Percentiles rank a stretch among this genome's conserved stretches.
Conservation (phyloP, 2,888 invertebrate genomes). For the Diabrotica balteata region DNA sequence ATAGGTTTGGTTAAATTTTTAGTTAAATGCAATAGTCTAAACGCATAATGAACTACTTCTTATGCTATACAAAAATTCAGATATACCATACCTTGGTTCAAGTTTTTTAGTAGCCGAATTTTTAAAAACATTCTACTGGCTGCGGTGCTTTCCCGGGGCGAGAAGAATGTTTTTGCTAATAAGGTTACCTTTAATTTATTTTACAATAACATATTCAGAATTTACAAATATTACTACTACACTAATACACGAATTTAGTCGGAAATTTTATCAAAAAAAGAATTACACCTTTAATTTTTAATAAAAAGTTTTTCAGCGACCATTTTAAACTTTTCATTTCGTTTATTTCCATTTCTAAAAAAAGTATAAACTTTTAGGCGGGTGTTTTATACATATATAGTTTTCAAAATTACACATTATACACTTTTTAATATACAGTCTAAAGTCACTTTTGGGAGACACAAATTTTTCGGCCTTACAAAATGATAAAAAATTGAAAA, state of each 20-base stretch:
- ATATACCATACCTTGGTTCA: slow-evolving; percentile 59
- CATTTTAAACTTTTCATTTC: no score
- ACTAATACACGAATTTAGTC: slow-evolving; percentile 40
- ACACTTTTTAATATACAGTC: slow-evolving; percentile 39
- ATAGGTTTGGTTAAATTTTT: slow-evolving; percentile 47
- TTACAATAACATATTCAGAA: slow-evolving; percentile 57
- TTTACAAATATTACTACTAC: slow-evolving; percentile 45
- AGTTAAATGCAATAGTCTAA: slow-evolving; percentile 60
- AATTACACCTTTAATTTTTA: slow-evolving; percentile 35
- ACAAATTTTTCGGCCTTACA: slow-evolving; percentile 53
- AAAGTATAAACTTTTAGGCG: slow-evolving; percentile 35
- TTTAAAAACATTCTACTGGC: slow-evolving; percentile 40
- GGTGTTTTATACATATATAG: slow-evolving; percentile 34
- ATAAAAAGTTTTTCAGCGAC: slow-evolving; percentile 10
- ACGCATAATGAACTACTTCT: slow-evolving; percentile 54
- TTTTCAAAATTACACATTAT: slow-evolving; percentile 39
- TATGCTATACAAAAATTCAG: slow-evolving; percentile 60
- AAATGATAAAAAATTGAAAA: slow-evolving; percentile 44
- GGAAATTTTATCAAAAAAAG: slow-evolving; percentile 31
- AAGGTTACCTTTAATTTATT: slow-evolving; percentile 51
- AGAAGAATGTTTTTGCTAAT: slow-evolving; percentile 29
- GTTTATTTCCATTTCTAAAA: slow-evolving; percentile 25
- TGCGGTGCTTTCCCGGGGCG: slow-evolving; percentile 1
- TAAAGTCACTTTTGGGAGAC: slow-evolving; percentile 59
- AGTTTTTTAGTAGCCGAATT: slow-evolving; percentile 48